Conservation (phyloP, 2,888 invertebrate species). For the Mellilla xanthometata region DNA sequence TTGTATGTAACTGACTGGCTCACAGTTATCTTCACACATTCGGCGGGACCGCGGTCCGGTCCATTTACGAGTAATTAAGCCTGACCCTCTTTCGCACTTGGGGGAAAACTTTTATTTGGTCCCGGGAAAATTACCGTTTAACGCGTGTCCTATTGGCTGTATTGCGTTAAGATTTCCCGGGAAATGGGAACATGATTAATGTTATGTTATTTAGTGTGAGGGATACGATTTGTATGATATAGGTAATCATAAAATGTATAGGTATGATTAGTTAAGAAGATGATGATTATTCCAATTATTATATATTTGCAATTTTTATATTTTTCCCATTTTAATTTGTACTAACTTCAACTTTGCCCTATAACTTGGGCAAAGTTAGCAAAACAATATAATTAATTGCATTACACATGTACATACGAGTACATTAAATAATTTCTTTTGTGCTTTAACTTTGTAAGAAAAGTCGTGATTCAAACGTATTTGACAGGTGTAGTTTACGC, state of each 20-base stretch:
- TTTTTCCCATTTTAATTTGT: too few species aligned
- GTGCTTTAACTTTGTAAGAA: background rate
- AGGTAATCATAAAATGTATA: too few species aligned
- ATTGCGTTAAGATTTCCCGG: constrained; percentile 59
- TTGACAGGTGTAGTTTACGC: constrained; percentile 22
- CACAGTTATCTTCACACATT: constrained; percentile 64
- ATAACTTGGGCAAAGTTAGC: too few species aligned
- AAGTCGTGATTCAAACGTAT: constrained; percentile 20
- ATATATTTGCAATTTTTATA: too few species aligned
- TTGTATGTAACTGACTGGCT: constrained; percentile 46
- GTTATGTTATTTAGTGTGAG: constrained; percentile 36
- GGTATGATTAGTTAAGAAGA: too few species aligned
- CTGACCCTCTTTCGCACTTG: constrained; percentile 73
- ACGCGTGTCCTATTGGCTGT: constrained; percentile 63
- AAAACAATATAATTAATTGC: too few species aligned
- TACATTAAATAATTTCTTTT: too few species aligned
- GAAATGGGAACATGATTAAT: constrained; percentile 57
- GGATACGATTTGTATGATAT: too few species aligned
- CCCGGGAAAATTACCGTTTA: constrained; percentile 62
- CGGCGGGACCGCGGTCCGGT: constrained; percentile 68
- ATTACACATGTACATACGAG: too few species aligned
- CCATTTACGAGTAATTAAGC: constrained; percentile 82
- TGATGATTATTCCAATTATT: too few species aligned
- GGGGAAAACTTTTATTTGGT: constrained; percentile 77
- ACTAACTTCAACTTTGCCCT: too few species aligned